Conservation (phyloP, 2,888 invertebrate genomes). For the Psylliodes chrysocephalus region DNA sequence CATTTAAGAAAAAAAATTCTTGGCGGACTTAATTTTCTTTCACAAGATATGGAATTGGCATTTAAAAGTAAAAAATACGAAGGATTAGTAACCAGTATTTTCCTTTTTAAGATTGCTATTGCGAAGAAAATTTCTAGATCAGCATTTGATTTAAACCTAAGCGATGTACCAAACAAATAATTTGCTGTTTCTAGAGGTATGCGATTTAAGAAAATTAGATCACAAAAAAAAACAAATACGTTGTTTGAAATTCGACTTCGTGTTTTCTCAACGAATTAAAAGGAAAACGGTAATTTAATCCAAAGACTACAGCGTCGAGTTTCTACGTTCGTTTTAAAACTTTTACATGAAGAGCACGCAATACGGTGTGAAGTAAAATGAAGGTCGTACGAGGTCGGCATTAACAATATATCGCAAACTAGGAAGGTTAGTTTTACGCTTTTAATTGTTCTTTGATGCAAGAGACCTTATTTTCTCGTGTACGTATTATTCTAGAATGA, state of each 20-base stretch:
- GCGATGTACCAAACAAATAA: too few relatives aligned
- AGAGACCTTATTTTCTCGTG: conserved; percentile 21
- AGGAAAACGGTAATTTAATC: conserved; percentile 38
- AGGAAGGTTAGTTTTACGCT: conserved; percentile 5
- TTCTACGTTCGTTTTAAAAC: conserved; percentile 33
- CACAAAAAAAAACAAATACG: conserved; percentile 5
- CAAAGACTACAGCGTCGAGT: conserved; percentile 25
- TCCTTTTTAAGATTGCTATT: too few relatives aligned
- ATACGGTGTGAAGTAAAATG: conserved; percentile 38
- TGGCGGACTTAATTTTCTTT: too few relatives aligned
- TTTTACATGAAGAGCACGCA: conserved; percentile 48
- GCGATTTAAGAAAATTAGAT: neutral
- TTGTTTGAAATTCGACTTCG: conserved; percentile 1
- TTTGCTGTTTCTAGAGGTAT: too few relatives aligned
- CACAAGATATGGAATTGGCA: too few relatives aligned
- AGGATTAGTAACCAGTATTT: too few relatives aligned
- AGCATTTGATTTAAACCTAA: too few relatives aligned
- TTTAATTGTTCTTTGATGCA: conserved; percentile 16
- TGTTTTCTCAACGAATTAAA: conserved; percentile 32
- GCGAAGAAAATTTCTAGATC: too few relatives aligned
- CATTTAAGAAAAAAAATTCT: too few relatives aligned
- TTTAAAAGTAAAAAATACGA: too few relatives aligned
- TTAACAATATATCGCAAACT: conserved; percentile 38
- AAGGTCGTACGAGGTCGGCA: conserved; percentile 46
- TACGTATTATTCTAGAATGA: neutral